Conservation (phyloP, 2,888 invertebrate species). For the Melieria crassipennis region DNA sequence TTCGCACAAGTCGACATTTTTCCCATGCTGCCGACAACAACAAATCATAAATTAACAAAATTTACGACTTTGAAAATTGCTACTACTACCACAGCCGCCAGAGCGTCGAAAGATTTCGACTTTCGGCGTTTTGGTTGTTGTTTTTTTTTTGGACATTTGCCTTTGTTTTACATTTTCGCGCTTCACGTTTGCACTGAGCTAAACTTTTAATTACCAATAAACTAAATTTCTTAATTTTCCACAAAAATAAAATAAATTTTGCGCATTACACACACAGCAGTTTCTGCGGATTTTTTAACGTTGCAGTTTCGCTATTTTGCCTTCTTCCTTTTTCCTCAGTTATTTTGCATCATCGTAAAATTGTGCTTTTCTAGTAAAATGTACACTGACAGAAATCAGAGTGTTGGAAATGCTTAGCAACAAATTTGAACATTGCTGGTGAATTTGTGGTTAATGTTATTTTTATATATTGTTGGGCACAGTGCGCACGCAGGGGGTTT, state of each 20-base stretch:
- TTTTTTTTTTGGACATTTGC: too few relatives aligned
- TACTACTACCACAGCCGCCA: neutral
- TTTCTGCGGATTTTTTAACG: too few relatives aligned
- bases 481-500: too few relatives aligned
- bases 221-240: conserved; percentile 4
- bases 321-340: neutral
- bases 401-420: too few relatives aligned
- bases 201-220: conserved; percentile 1
- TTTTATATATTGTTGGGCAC: too few relatives aligned
- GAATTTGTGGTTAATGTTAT: too few relatives aligned
- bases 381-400: neutral
- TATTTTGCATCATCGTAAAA: neutral
- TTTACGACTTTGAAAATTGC: neutral
- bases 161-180: too few relatives aligned
- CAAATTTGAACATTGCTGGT: too few relatives aligned
- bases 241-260: conserved; percentile 7
- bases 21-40: neutral
- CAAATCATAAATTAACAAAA: conserved; percentile 1
- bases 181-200: too few relatives aligned
- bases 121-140: neutral
- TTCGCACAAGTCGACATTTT: too few relatives aligned
- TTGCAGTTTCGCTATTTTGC: neutral
- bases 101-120: neutral
- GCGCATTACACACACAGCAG: neutral
- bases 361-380: neutral